Conservation (phyloP, 2,888 invertebrate genomes). For the Margaritifera margaritifera region DNA sequence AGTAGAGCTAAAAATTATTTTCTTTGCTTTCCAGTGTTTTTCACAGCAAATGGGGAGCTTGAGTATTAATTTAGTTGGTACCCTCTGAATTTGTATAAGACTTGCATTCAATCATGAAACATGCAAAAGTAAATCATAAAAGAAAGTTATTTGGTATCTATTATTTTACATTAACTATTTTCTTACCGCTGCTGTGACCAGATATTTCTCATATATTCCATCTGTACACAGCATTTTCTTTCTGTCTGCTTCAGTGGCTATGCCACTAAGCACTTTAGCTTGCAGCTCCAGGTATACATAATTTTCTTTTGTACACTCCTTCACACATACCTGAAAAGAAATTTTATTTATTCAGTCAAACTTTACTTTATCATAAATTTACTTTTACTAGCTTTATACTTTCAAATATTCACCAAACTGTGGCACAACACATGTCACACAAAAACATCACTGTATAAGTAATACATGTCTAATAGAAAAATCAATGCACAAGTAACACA, state of each 20-base stretch:
- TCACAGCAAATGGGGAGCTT: no score
- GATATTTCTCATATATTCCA: slow-evolving; percentile 10
- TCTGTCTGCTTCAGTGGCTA: slow-evolving; percentile 32
- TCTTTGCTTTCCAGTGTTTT: no score
- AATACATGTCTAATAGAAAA: no score
- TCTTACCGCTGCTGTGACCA: neutral
- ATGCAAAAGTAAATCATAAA: no score
- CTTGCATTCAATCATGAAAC: no score
- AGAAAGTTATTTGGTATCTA: no score
- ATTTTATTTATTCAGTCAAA: no score
- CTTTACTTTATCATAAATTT: no score
- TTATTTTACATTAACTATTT: neutral
- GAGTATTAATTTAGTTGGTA: no score
- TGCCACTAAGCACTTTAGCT: slow-evolving; percentile 37
- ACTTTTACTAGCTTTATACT: neutral
- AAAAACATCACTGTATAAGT: neutral
- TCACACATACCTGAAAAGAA: slow-evolving; percentile 77
- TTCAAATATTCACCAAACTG: neutral
- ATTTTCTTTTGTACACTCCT: slow-evolving; percentile 79
- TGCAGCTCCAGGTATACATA: slow-evolving; percentile 51
- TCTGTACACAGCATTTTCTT: slow-evolving; percentile 79
- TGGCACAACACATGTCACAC: neutral
- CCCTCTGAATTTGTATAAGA: no score
- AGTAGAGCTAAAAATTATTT: no score
- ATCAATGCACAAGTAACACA: no score